Evolutionary conservation across 2,113 vertebrate species (phyloP).

Genomic region (Amphilophus citrinellus): DNA sequence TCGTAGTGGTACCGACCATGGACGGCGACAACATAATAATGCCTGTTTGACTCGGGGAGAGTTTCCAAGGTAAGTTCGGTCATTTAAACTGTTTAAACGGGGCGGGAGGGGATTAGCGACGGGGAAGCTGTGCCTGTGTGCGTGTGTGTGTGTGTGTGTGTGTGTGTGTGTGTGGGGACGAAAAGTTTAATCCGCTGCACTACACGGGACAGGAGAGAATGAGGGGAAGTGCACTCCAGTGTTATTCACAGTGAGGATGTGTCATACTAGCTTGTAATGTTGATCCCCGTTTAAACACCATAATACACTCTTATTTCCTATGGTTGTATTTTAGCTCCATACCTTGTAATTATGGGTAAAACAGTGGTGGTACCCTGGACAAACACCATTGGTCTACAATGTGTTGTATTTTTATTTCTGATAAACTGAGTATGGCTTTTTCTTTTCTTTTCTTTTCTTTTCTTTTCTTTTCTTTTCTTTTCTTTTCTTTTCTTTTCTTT

Average conservation of each 20-base stretch:
- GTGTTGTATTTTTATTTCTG: neutral
- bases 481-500: neutral
- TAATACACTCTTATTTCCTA: neutral
- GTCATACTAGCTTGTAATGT: constrained; percentile 31
- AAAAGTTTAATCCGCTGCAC: constrained; percentile 67
- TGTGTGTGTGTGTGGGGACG: neutral
- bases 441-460: neutral
- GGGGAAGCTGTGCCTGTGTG: neutral
- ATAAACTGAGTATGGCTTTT: neutral
- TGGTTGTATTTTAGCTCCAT: neutral
- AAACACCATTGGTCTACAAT: neutral
- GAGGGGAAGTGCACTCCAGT: constrained; percentile 30
- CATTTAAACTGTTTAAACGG: neutral
- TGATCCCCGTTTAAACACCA: neutral
- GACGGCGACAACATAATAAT: constrained; percentile 75
- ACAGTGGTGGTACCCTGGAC: neutral
- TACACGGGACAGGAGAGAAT: constrained; percentile 30
- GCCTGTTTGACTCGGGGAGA: constrained; percentile 62
- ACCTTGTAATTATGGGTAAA: neutral
- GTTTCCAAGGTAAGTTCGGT: constrained; percentile 66
- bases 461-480: neutral
- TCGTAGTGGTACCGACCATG: constrained; percentile 58
- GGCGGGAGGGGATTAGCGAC: constrained; percentile 1
- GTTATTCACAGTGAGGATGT: constrained; percentile 41
- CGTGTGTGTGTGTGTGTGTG: too few relatives aligned